Evolutionary conservation across 2,888 invertebrate species (phyloP).

Genomic region (Drosophila colorata): DNA sequence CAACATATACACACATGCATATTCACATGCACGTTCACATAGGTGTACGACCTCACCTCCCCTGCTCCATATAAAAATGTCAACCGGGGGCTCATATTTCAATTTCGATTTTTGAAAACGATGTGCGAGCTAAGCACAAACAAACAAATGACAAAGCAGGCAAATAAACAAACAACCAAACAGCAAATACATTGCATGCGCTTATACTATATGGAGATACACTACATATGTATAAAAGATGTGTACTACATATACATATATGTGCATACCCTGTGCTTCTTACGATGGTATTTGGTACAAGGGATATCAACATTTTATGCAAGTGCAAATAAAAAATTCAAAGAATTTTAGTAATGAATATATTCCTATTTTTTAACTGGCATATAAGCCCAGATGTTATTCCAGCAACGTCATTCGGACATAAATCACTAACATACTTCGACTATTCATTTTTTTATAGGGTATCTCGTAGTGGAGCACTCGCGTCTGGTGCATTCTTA

Average conservation of each 20-base stretch:
- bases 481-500: too few relatives aligned
- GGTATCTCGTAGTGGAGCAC: constrained; percentile 9
- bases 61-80: constrained; percentile 30
- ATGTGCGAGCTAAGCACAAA: constrained; percentile 69
- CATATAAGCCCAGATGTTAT: too few relatives aligned
- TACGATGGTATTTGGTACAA: neutral
- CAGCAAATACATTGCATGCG: constrained; percentile 63
- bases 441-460: constrained; percentile 2
- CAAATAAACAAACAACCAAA: constrained; percentile 50
- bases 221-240: constrained; percentile 11
- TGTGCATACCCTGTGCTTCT: constrained; percentile 11
- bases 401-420: too few relatives aligned
- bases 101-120: constrained; percentile 79
- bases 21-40: neutral
- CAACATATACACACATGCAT: constrained; percentile 16
- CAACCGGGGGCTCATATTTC: constrained; percentile 69
- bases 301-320: neutral
- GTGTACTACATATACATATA: neutral
- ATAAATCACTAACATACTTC: too few relatives aligned
- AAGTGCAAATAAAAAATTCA: neutral
- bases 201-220: constrained; percentile 49
- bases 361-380: too few relatives aligned
- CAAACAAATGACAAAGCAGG: constrained; percentile 55
- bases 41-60: constrained; percentile 11
- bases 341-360: too few relatives aligned